These are phyloP conservation scores for Bos indicus DNA, from an alignment of 2,113 vertebrate species.

Conservation along the genomic window DNA sequence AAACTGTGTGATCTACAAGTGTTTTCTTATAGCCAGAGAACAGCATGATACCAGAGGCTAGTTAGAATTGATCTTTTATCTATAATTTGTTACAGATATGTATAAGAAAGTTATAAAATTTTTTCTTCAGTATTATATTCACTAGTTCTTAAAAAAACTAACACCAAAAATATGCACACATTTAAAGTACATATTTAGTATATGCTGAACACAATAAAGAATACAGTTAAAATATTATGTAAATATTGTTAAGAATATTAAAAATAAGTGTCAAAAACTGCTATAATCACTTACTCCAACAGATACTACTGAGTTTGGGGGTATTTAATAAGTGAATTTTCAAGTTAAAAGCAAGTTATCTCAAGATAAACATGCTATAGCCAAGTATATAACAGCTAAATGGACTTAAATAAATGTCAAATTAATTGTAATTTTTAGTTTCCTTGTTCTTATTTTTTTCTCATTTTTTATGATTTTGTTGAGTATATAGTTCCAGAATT, in stretches of 20 bases:
- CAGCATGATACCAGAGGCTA: not conserved
- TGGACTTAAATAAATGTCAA: not conserved
- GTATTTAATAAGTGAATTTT: not conserved
- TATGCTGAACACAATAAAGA: not conserved
- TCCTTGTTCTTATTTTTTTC: not conserved
- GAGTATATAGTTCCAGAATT: not conserved
- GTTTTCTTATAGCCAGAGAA: not conserved
- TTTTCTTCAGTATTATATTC: not conserved
- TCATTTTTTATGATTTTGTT: not conserved
- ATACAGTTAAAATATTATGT: not conserved
- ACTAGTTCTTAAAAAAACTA: not conserved
- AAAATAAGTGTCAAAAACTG: not conserved
- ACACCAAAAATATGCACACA: not conserved
- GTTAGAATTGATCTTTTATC: not conserved
- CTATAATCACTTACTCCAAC: not conserved
- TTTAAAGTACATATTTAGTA: not conserved
- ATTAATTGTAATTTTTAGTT: conserved; percentile 8
- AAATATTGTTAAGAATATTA: not conserved
- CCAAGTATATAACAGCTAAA: not conserved
- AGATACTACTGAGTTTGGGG: not conserved
- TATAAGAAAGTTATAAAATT: not conserved
- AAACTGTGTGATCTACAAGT: not conserved
- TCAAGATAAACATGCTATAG: not conserved
- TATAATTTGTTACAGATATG: not conserved
- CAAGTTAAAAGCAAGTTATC: not conserved